Percentiles rank a stretch among this genome's conserved stretches.
These are phyloP conservation scores for Nibea coibor DNA, from an alignment of 2,113 vertebrate genomes.

Conservation along the genomic window DNA sequence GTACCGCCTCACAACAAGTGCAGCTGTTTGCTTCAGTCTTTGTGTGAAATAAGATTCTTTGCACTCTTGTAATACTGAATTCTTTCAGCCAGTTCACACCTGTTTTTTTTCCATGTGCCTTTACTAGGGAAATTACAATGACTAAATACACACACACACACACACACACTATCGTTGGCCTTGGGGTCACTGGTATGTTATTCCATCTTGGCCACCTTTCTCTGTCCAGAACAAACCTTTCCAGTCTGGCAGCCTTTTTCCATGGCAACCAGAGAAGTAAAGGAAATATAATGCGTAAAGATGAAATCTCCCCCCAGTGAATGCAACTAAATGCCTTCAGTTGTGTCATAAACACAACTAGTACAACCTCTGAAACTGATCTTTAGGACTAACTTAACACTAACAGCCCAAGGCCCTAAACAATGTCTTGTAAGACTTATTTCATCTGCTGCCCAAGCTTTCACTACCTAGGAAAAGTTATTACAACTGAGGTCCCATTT, in stretches of 20 bases:
- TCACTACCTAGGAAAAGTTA: background rate
- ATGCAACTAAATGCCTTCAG: conserved; percentile 45
- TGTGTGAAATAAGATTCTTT: conserved; percentile 56
- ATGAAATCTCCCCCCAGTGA: conserved; percentile 25
- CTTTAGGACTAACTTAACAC: conserved; percentile 19
- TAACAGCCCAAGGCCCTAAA: conserved; percentile 15
- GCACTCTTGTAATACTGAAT: conserved; percentile 30
- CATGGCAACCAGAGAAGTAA: conserved; percentile 88
- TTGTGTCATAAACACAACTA: conserved; percentile 5
- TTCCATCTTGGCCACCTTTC: conserved; percentile 78
- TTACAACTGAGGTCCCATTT: background rate
- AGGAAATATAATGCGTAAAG: conserved; percentile 52
- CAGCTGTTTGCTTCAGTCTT: conserved; percentile 65
- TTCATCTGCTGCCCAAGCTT: background rate
- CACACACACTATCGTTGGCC: conserved; percentile 28
- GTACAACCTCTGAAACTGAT: conserved; percentile 34
- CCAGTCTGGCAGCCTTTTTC: conserved; percentile 87
- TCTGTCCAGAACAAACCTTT: conserved; percentile 87
- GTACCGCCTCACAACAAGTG: conserved; percentile 8
- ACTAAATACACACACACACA: conserved; percentile 3
- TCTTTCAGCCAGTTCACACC: conserved; percentile 49
- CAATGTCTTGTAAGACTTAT: background rate
- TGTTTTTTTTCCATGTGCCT: conserved; percentile 45
- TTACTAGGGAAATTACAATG: conserved; percentile 41
- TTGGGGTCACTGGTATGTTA: conserved; percentile 79